Evolutionary conservation across 2,888 invertebrate genomes (phyloP), one percentile per base, ranked within the genome.

Genomic region (Vanessa cardui): DNA sequence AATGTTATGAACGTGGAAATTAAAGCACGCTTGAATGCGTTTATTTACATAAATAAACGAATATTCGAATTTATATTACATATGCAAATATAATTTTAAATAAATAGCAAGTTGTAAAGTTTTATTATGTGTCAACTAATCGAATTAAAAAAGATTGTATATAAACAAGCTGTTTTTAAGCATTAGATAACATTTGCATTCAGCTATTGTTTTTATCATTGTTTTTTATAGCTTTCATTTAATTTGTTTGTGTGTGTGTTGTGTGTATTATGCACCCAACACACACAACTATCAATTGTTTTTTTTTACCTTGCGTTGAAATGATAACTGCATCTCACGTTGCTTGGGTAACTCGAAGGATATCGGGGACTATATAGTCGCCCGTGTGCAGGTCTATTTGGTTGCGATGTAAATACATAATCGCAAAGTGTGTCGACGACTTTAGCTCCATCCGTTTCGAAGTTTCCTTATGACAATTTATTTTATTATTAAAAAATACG

Each of bases 271-370:
- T n/a, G n/a, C n/a, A n/a, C n/a, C n/a, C n/a, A n/a, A n/a, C n/a
- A n/a, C n/a, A n/a, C n/a, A n/a, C n/a, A 4, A 39, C 12, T 1
- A 4, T 12, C 12, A 9, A 39, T 12, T 39, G 39, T 39, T 39
- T 39, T 39, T 18, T 12, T 50, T 69, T 71, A 97, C 97, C 96
- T 96, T 68, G 98, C 98, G 79, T 96, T 95, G 85, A 99, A 97
- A 82, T 96, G 95, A 90, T 97, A 98, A 75, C 96, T 95, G 90
- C 99, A 99, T 78, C 96, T 94, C 75, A 97, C 95, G 85, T 98
- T 97, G 83, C 96, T 96, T 2, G 99, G 98, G 88, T 99, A 99
- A 77, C 96, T 96, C 62, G 99, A 98, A 8, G 99, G 99, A 90
- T 98, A 99, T 74, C 98, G 95, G 0, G 99, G 98, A 62, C 99